A percentile compares a stretch with the other conserved stretches of the same genome.
These are phyloP conservation scores for Plectus sambesii DNA, from an alignment of 1,140 invertebrate species.

Conservation along the genomic window DNA sequence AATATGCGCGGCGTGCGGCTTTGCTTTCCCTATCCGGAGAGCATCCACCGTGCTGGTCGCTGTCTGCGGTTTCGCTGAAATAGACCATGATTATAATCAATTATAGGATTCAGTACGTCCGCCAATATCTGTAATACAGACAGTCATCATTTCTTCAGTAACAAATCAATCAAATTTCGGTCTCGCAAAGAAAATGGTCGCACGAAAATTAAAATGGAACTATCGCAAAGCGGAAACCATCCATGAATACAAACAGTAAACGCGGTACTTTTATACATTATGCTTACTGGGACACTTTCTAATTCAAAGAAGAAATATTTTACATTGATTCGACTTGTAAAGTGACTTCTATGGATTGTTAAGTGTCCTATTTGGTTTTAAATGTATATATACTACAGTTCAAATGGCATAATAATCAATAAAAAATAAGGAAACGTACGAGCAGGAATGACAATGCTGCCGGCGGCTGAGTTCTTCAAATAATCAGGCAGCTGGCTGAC, in stretches of 20 bases:
- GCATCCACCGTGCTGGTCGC: constrained; percentile 59
- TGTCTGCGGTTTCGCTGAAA: constrained; percentile 53
- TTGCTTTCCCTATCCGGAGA: constrained; percentile 74
- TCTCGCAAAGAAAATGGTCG: too few relatives aligned
- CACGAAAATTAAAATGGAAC: too few relatives aligned
- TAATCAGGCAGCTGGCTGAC: constrained; percentile 19
- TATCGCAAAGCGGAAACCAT: too few relatives aligned
- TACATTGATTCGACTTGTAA: too few relatives aligned
- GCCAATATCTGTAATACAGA: constrained; percentile 6
- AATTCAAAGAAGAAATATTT: too few relatives aligned
- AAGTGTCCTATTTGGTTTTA: too few relatives aligned
- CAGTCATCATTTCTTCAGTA: constrained; percentile 1
- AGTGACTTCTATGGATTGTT: too few relatives aligned
- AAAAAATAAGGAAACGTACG: constrained; percentile 11
- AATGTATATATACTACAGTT: too few relatives aligned
- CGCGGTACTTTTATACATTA: too few relatives aligned
- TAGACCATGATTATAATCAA: constrained; percentile 55
- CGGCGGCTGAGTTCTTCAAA: constrained; percentile 4
- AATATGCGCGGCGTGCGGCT: constrained; percentile 68
- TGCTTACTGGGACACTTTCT: too few relatives aligned
- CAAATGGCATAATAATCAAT: constrained; percentile 8
- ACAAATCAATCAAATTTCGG: constrained; percentile 11
- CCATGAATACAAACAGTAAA: too few relatives aligned
- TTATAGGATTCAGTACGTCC: constrained; percentile 52
- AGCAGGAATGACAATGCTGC: constrained; percentile 21